These are phyloP conservation scores for Calameuta idolon DNA, from an alignment of 2,888 invertebrate species.

Conservation along the genomic window DNA sequence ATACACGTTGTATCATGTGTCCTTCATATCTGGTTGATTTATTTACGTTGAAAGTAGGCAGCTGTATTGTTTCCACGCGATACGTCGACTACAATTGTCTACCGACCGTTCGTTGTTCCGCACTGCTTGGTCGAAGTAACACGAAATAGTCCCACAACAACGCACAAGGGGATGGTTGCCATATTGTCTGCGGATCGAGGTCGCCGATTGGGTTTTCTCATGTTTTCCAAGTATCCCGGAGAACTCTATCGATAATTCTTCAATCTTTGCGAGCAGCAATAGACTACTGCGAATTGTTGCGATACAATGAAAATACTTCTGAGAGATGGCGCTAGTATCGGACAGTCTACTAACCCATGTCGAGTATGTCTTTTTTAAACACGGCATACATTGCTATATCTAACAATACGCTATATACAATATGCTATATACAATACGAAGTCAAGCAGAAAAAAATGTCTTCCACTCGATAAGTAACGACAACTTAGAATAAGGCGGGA, in stretches of 20 bases:
- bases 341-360: neutral
- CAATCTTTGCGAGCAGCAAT: neutral
- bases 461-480: neutral
- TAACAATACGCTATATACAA: too few species aligned
- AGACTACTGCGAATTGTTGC: neutral
- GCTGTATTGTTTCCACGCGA: constrained; percentile 22
- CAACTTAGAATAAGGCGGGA: neutral
- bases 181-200: constrained; percentile 46
- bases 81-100: neutral
- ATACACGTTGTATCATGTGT: neutral
- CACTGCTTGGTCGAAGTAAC: neutral
- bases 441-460: neutral
- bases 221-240: neutral
- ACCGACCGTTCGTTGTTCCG: neutral
- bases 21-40: neutral
- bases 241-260: neutral
- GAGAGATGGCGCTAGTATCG: neutral
- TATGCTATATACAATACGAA: neutral
- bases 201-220: constrained; percentile 22
- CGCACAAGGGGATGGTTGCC: neutral
- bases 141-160: neutral
- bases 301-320: neutral
- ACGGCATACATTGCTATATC: neutral
- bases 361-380: neutral
- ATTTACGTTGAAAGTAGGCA: constrained; percentile 10